These are phyloP conservation scores for Melanaphis sacchari DNA, from an alignment of 1,140 invertebrate genomes.

Conservation along the genomic window DNA sequence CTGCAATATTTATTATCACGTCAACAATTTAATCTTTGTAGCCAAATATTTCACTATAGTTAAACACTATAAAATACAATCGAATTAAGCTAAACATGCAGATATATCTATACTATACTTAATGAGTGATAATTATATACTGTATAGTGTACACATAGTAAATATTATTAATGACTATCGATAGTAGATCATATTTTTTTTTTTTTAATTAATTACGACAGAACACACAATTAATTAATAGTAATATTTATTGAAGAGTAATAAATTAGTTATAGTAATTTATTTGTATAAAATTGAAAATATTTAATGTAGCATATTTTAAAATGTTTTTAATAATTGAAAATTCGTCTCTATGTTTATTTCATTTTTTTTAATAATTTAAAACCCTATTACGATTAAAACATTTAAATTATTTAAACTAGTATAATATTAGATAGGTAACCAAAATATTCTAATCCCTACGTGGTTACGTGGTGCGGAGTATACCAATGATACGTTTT, in stretches of 20 bases:
- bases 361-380: not conserved
- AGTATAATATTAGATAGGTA: not conserved
- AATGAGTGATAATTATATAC: too few species aligned
- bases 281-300: not conserved
- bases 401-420: not conserved
- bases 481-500: too few species aligned
- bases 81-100: not conserved
- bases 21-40: not conserved
- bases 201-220: not conserved
- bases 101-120: not conserved
- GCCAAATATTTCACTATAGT: not conserved
- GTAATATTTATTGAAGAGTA: not conserved
- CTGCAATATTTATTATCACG: not conserved
- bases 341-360: too few species aligned
- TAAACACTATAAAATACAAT: not conserved
- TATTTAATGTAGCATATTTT: not conserved
- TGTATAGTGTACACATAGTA: too few species aligned
- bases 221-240: not conserved
- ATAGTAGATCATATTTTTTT: not conserved
- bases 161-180: too few species aligned
- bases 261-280: not conserved
- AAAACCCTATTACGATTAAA: not conserved
- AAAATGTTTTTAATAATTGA: too few species aligned
- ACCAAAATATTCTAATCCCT: not conserved
- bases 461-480: too few species aligned